Percentiles rank a stretch among this genome's conserved stretches.
phyloP scores from a whole-genome alignment of 2,888 invertebrate genomes.

The Pyrochroa serraticornis region DNA sequence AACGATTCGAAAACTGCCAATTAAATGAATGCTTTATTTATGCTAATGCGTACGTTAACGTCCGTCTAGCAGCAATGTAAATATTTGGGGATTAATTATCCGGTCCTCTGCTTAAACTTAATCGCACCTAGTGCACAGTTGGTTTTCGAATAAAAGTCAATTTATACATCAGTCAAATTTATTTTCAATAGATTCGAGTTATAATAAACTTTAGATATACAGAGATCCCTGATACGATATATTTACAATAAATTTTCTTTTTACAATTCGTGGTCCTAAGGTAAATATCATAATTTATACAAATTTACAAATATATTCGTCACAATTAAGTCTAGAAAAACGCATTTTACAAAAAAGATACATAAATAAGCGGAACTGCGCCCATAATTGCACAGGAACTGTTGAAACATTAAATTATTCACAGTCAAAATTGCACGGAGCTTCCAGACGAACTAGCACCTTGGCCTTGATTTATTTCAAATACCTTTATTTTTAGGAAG shows the following conservation, averaged over 20 bases:
- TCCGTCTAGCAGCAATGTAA: no score
- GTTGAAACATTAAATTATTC: slow-evolving; percentile 17
- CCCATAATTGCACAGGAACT: slow-evolving; percentile 22
- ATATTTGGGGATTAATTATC: no score
- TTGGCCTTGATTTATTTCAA: neutral
- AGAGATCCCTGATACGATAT: slow-evolving; percentile 54
- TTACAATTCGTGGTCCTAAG: slow-evolving; percentile 30
- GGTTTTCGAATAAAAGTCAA: slow-evolving; percentile 10
- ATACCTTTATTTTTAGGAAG: slow-evolving; percentile 1
- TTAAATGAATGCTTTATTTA: slow-evolving; percentile 10
- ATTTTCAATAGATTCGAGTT: slow-evolving; percentile 43
- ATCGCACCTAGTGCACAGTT: neutral
- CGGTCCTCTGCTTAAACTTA: no score
- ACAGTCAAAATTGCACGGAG: slow-evolving; percentile 19
- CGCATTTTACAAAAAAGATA: slow-evolving; percentile 9
- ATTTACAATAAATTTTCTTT: slow-evolving; percentile 45
- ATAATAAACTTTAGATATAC: slow-evolving; percentile 51
- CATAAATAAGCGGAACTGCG: slow-evolving; percentile 11
- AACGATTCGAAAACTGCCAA: neutral
- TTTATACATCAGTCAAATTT: slow-evolving; percentile 41
- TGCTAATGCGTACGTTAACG: slow-evolving; percentile 2
- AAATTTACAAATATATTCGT: slow-evolving; percentile 22
- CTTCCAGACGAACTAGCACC: slow-evolving; percentile 13
- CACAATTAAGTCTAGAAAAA: slow-evolving; percentile 8
- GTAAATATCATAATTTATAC: slow-evolving; percentile 31